Base-by-base conservation (phyloP, 2,888 invertebrate genomes). In the Pandemis heparana region DNA sequence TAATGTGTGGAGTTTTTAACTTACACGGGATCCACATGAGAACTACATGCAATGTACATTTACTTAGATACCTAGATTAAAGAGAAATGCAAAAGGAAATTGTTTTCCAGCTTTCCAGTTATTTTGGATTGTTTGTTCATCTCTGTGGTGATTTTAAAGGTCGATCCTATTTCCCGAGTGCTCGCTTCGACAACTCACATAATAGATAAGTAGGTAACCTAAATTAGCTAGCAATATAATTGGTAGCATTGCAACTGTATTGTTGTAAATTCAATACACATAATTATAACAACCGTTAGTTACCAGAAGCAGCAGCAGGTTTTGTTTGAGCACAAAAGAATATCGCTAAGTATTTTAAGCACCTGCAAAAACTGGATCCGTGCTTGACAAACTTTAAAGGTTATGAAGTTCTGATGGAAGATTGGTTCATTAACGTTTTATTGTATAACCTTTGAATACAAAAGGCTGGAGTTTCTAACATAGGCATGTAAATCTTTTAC, bases 391-490 rank as follows among this genome's bases (percentile, higher is more conserved):
- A 66, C 14, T 66, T 66, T 43, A 41, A 12, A 51, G 39, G 38
- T 51, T 16, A 43, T 23, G 48, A 61, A 66, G 12, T 51, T 71
- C 38, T 51, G 48, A 65, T 46, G 4, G 7, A 59, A 59, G 51
- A 39, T 41, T 51, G 43, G 60, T 66, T 51, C 14, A 65, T 14
- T 63, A 43, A 41, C 59, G 16, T n/a, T 12, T 71, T 48, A 60
- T 38, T 60, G n/a, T 60, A 60, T 8, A 56, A 38, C 12, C 14
- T 3, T 60, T 60, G 38, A 32, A 60, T 60, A 60, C 56, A 56
- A 56, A 51, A 56, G 56, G 56, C 23, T 10, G 14, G 38, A 60
- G 7, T 60, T 38, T 38, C 38, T 38, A 38, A 60, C 60, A 23
- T 23, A 56, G 56, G 23, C 56, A 56, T n/a, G 60, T 60, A 38